Conservation (phyloP, 2,888 invertebrate genomes). For the Harpagoxenus sublaevis region DNA sequence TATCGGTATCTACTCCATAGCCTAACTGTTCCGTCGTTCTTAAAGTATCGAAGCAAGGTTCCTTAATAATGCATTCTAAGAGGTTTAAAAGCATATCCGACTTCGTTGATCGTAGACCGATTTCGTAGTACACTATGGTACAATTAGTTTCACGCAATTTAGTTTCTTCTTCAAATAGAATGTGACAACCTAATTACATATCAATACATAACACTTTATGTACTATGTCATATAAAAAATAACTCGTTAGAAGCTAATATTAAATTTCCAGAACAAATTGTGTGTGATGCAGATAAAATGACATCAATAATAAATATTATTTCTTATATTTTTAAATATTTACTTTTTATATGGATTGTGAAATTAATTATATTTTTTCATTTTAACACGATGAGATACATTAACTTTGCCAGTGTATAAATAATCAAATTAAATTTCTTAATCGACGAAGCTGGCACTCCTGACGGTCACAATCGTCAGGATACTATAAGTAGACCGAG, state of each 20-base stretch:
- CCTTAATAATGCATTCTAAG: constrained; percentile 94
- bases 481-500: too few species aligned
- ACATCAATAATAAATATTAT: background rate
- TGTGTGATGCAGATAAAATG: background rate
- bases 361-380: background rate
- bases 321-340: background rate
- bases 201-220: background rate
- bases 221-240: background rate
- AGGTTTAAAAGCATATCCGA: constrained; percentile 94
- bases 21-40: constrained; percentile 97
- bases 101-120: constrained; percentile 82
- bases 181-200: constrained; percentile 89
- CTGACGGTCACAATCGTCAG: too few species aligned
- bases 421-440: too few species aligned
- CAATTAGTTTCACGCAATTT: constrained; percentile 96
- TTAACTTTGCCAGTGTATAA: too few species aligned
- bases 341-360: background rate
- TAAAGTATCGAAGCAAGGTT: constrained; percentile 96
- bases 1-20: constrained; percentile 94
- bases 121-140: constrained; percentile 95
- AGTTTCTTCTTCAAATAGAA: constrained; percentile 92
- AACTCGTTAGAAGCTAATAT: too few species aligned
- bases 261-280: background rate
- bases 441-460: too few species aligned
- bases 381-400: too few species aligned